Percentiles rank a stretch among this genome's conserved stretches.
Conservation (phyloP, 2,888 invertebrate species). For the Plusia festucae region DNA sequence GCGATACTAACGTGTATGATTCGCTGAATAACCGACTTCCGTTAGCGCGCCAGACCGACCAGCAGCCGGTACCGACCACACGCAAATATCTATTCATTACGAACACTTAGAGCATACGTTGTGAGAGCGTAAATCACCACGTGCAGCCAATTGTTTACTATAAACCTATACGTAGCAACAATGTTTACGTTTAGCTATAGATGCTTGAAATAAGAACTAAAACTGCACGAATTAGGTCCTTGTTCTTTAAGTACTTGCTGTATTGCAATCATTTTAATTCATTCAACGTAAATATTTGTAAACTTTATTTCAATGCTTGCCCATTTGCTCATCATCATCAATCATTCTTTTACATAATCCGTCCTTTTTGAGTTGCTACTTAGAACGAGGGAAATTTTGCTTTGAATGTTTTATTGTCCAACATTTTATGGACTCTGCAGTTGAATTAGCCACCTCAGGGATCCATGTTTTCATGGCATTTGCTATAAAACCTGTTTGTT, state of each 20-base stretch:
- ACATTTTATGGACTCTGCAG: not conserved
- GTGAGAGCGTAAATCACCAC: constrained; percentile 52
- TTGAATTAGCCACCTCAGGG: not conserved
- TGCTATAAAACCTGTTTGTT: not conserved
- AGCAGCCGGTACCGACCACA: constrained; percentile 70
- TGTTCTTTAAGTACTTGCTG: too few species aligned
- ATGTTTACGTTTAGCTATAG: not conserved
- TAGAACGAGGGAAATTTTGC: not conserved
- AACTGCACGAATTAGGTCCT: too few species aligned
- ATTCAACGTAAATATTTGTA: not conserved
- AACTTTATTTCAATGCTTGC: not conserved
- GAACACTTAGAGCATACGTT: constrained; percentile 47
- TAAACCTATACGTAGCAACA: not conserved
- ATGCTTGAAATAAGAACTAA: not conserved
- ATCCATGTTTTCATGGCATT: not conserved
- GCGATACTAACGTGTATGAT: constrained; percentile 56
- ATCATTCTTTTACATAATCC: not conserved
- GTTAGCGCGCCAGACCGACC: constrained; percentile 58
- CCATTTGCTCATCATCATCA: not conserved
- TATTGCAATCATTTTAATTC: not conserved
- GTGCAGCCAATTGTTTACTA: constrained; percentile 53
- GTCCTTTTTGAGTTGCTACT: not conserved
- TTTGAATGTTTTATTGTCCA: not conserved
- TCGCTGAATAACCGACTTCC: constrained; percentile 80
- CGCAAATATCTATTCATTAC: constrained; percentile 69